Evolutionary conservation across 2,888 invertebrate species (phyloP).

Genomic region (Nemotelus nigrinus): DNA sequence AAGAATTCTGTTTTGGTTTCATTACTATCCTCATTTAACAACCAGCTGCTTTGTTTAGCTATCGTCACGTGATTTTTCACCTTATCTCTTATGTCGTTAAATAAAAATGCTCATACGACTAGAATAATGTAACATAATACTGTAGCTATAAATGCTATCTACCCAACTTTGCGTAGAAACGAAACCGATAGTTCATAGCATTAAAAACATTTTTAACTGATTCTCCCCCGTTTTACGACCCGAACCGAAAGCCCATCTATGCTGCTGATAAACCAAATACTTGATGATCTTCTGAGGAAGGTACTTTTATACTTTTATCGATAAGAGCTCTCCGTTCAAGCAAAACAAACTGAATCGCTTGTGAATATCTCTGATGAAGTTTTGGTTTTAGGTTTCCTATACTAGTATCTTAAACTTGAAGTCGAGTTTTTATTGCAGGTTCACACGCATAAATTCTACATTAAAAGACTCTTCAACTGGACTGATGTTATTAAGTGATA

Average conservation of each 20-base stretch:
- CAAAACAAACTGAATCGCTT: constrained; percentile 6
- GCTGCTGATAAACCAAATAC: constrained; percentile 13
- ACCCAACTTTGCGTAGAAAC: no score
- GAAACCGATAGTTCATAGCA: no score
- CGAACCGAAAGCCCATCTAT: constrained; percentile 25
- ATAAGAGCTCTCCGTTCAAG: constrained; percentile 24
- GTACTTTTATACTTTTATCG: constrained; percentile 30
- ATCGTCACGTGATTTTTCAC: no score
- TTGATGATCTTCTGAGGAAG: constrained; percentile 20
- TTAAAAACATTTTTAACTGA: constrained; percentile 31
- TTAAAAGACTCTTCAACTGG: constrained; percentile 44
- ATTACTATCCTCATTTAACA: no score
- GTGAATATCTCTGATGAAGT: constrained; percentile 34
- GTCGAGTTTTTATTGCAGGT: constrained; percentile 39
- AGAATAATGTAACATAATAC: no score
- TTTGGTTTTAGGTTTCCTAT: constrained; percentile 31
- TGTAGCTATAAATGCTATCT: no score
- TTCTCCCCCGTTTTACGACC: constrained; percentile 9
- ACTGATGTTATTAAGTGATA: constrained; percentile 48
- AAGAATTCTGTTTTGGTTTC: no score
- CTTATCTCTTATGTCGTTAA: no score
- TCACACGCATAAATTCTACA: constrained; percentile 49
- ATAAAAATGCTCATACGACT: no score
- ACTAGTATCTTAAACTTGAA: constrained; percentile 7
- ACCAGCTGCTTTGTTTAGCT: no score